A percentile compares a stretch with the other conserved stretches of the same genome.
Conservation (phyloP, 2,888 invertebrate genomes). For the Adela reaumurella region DNA sequence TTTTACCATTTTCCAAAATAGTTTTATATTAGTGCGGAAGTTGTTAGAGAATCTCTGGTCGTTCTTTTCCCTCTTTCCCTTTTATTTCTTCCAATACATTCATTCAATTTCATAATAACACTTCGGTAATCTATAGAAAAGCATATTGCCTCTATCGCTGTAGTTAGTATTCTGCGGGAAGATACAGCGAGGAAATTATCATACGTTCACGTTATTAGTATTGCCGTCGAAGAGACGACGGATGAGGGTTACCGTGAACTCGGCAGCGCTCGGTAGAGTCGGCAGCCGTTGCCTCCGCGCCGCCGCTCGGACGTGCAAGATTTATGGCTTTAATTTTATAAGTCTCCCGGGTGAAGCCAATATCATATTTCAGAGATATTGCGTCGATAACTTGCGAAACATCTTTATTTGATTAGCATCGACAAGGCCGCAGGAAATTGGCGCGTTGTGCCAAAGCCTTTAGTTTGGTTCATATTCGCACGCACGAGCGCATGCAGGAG, state of each 20-base stretch:
- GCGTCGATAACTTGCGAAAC: slow-evolving; percentile 27
- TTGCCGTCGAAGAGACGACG: not conserved
- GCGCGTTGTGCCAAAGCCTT: not conserved
- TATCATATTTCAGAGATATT: slow-evolving; percentile 39
- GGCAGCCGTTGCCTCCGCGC: slow-evolving; percentile 15
- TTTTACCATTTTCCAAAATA: no score
- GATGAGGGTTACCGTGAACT: no score
- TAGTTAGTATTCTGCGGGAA: not conserved
- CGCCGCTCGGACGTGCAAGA: slow-evolving; percentile 31
- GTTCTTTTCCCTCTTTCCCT: no score
- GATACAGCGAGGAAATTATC: slow-evolving; percentile 23
- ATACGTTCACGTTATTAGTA: slow-evolving; percentile 19
- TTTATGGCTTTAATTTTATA: slow-evolving; percentile 55
- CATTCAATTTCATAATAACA: no score
- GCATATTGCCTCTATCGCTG: no score
- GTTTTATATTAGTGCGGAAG: no score
- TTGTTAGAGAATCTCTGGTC: no score
- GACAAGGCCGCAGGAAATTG: not conserved
- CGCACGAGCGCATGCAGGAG: no score
- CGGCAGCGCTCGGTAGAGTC: no score
- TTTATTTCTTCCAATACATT: no score
- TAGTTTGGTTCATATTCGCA: no score
- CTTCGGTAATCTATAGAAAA: no score
- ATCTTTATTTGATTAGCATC: not conserved
- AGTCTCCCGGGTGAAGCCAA: slow-evolving; percentile 45